A percentile compares a stretch with the other conserved stretches of the same genome.
These are phyloP conservation scores for Paramormyrops kingsleyae DNA, from an alignment of 2,113 vertebrate genomes.

Conservation along the genomic window DNA sequence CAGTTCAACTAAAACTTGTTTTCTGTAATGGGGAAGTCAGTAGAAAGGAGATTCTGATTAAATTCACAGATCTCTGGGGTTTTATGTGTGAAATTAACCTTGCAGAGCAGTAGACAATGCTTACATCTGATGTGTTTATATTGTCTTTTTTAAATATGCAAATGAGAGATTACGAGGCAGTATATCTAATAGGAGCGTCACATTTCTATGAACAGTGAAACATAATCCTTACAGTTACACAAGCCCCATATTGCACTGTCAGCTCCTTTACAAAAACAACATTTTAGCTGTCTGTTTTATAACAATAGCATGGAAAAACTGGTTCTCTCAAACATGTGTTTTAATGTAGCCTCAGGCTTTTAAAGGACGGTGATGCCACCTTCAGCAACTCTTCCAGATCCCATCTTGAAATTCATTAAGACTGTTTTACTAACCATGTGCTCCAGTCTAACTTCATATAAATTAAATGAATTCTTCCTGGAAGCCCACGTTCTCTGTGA, in stretches of 20 bases:
- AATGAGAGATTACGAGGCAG: background rate
- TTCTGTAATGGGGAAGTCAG: background rate
- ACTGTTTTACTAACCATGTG: background rate
- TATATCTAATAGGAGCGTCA: background rate
- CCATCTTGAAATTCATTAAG: background rate
- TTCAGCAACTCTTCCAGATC: background rate
- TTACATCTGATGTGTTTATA: background rate
- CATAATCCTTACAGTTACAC: background rate
- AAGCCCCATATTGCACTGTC: background rate
- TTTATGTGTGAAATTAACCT: background rate
- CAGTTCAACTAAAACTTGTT: background rate
- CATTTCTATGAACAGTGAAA: background rate
- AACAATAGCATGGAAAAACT: background rate
- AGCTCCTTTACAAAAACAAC: background rate
- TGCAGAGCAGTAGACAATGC: background rate
- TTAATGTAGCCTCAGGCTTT: background rate
- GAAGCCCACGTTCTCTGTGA: background rate
- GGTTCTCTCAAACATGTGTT: background rate
- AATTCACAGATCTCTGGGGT: background rate
- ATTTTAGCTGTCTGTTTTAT: background rate
- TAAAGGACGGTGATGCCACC: background rate
- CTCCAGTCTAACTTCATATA: background rate
- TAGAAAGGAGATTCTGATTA: background rate
- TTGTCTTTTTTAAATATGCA: background rate
- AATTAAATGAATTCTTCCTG: background rate